Evolutionary conservation across 2,888 invertebrate species (phyloP).

Genomic region (Graphium colonna): DNA sequence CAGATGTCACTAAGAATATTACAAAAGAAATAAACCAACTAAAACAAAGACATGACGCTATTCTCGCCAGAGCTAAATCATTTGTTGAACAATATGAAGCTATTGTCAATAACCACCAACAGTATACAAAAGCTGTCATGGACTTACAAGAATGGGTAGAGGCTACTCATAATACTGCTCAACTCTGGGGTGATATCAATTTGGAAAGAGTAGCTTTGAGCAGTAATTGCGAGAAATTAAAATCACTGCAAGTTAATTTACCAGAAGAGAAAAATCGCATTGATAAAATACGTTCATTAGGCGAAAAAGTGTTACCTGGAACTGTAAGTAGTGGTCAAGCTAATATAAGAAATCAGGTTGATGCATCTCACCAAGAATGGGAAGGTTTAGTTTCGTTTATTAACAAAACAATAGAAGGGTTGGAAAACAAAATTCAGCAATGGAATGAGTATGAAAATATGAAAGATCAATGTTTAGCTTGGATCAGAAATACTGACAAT

Average conservation of each 20-base stretch:
- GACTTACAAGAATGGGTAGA: conserved; percentile 94
- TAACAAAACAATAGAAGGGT: conserved; percentile 86
- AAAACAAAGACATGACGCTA: conserved; percentile 85
- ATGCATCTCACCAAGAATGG: conserved; percentile 94
- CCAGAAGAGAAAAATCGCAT: conserved; percentile 93
- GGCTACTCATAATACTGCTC: conserved; percentile 89
- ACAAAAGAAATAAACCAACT: conserved; percentile 85
- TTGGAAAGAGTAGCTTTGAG: conserved; percentile 91
- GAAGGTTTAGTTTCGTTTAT: conserved; percentile 88
- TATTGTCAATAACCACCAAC: conserved; percentile 93
- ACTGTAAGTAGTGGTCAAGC: conserved; percentile 91
- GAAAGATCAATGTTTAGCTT: conserved; percentile 90
- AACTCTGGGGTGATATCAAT: conserved; percentile 63
- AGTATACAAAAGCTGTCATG: conserved; percentile 91
- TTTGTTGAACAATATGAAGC: conserved; percentile 92
- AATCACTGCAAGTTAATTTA: conserved; percentile 87
- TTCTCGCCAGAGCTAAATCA: conserved; percentile 85
- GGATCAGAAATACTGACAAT: conserved; percentile 94
- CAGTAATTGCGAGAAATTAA: conserved; percentile 91
- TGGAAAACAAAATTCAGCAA: conserved; percentile 91
- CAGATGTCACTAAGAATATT: conserved; percentile 87
- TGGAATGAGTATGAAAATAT: conserved; percentile 95
- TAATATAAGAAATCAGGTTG: conserved; percentile 92
- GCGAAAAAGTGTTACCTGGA: conserved; percentile 93
- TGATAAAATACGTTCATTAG: conserved; percentile 88